phyloP scores from a whole-genome alignment of 2,888 invertebrate species.

The Electrophaes corylata region DNA sequence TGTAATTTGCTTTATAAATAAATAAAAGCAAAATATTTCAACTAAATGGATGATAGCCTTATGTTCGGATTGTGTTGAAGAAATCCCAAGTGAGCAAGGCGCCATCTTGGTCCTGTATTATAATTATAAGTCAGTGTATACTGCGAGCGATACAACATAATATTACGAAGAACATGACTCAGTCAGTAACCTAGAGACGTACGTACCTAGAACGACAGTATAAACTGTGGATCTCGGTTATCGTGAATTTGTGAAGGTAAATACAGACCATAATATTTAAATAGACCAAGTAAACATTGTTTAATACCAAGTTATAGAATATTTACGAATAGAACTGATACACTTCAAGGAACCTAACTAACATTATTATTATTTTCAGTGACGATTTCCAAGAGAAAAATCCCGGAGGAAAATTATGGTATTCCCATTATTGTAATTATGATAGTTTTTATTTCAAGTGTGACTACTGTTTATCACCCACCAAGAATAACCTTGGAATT shows the following conservation, averaged over 20 bases:
- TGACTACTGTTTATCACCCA: too few species aligned
- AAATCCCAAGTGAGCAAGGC: constrained; percentile 15
- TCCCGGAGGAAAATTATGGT: too few species aligned
- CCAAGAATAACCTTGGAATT: too few species aligned
- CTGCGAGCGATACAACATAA: constrained; percentile 60
- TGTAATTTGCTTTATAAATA: neutral
- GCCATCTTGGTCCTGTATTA: constrained; percentile 33
- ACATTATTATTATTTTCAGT: too few species aligned
- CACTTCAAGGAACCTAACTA: too few species aligned
- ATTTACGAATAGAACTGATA: too few species aligned
- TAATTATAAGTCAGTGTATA: constrained; percentile 47
- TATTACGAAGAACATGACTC: constrained; percentile 58
- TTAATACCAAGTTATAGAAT: constrained; percentile 1
- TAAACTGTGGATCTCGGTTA: constrained; percentile 30
- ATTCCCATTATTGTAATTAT: too few species aligned
- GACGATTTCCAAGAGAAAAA: too few species aligned
- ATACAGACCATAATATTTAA: constrained; percentile 41
- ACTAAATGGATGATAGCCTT: neutral
- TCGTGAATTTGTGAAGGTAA: constrained; percentile 36
- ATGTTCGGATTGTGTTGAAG: constrained; percentile 1
- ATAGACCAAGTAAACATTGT: constrained; percentile 42
- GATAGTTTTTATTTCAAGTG: too few species aligned
- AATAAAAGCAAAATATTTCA: neutral
- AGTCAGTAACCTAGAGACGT: constrained; percentile 54
- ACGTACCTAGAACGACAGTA: constrained; percentile 39